Evolutionary conservation across 2,113 vertebrate species (phyloP).

Genomic region (Cephalopholis sonnerati): DNA sequence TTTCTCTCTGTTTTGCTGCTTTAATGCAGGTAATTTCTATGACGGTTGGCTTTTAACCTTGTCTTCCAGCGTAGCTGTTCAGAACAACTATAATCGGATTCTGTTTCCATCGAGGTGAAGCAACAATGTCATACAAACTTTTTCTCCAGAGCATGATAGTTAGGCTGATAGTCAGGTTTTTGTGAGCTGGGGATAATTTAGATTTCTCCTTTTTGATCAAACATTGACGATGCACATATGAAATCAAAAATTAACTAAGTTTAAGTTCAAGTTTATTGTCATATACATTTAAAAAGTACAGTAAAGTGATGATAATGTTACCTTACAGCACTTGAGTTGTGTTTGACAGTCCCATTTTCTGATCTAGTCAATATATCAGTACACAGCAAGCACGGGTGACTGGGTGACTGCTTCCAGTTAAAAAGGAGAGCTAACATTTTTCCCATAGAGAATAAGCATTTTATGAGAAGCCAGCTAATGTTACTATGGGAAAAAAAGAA

Average conservation of each 20-base stretch:
- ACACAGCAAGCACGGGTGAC: background rate
- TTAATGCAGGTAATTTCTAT: background rate
- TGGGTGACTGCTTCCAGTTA: background rate
- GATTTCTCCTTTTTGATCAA: background rate
- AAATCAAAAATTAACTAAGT: background rate
- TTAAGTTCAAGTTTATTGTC: no score
- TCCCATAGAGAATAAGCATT: background rate
- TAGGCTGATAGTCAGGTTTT: background rate
- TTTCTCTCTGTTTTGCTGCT: background rate
- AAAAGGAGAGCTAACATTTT: background rate
- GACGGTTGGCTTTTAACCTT: background rate
- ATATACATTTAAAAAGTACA: no score
- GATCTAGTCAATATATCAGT: background rate
- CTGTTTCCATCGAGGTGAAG: background rate
- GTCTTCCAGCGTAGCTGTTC: background rate
- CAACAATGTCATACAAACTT: background rate
- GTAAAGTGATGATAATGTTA: no score
- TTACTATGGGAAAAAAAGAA: background rate
- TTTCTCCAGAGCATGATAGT: background rate
- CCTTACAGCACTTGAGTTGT: background rate
- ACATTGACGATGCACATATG: background rate
- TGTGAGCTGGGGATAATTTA: background rate
- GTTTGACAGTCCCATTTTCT: background rate
- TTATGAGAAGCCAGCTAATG: background rate
- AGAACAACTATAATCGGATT: no score